Conservation (phyloP, 2,113 vertebrate genomes). For the Periophthalmodon schlosseri region DNA sequence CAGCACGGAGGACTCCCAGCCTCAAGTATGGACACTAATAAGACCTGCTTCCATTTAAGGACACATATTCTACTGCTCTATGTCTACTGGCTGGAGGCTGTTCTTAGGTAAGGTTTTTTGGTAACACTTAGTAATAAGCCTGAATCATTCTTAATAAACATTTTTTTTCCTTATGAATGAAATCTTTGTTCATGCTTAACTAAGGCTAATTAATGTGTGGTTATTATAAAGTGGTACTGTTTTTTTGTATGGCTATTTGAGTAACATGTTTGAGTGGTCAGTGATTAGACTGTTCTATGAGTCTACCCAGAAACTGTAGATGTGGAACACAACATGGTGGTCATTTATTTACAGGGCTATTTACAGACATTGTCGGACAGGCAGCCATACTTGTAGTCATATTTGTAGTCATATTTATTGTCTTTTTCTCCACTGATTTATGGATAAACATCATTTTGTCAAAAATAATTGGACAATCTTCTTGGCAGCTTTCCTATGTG, state of each 20-base stretch:
- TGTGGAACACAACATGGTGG: background rate
- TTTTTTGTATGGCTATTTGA: background rate
- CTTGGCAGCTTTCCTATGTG: background rate
- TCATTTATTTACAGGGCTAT: background rate
- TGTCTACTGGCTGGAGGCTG: background rate
- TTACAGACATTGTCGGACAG: background rate
- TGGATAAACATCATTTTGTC: background rate
- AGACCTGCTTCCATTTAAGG: constrained; percentile 32
- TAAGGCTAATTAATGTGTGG: too few species aligned
- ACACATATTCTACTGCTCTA: background rate
- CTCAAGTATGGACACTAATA: constrained; percentile 13
- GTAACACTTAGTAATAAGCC: too few species aligned
- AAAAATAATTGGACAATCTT: background rate
- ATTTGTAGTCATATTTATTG: background rate
- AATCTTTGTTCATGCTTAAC: too few species aligned
- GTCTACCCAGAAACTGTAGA: background rate
- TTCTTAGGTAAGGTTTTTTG: background rate
- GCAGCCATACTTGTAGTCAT: background rate
- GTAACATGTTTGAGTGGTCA: background rate
- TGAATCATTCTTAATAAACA: too few species aligned
- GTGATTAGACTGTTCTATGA: background rate
- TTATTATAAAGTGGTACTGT: background rate
- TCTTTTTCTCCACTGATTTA: background rate
- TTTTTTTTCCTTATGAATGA: too few species aligned
- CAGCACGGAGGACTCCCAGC: constrained; percentile 25